phyloP scores from a whole-genome alignment of 2,888 invertebrate genomes.

The Phytoseiulus persimilis region DNA sequence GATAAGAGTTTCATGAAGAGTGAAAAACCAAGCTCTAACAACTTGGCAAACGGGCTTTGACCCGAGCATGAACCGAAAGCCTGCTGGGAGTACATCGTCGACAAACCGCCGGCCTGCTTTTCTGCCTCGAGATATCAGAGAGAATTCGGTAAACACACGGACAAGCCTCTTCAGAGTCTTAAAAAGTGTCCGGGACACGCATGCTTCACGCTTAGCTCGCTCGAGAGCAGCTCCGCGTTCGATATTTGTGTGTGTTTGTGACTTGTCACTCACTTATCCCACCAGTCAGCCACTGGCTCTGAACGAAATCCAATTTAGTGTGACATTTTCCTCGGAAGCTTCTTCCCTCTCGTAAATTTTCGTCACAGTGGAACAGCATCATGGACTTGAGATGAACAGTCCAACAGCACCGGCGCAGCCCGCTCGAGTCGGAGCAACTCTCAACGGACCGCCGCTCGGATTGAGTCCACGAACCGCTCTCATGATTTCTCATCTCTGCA shows the following conservation, averaged over 20 bases:
- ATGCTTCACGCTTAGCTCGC: background rate
- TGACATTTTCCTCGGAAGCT: background rate
- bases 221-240: background rate
- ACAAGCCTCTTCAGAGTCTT: background rate
- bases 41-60: too few relatives aligned
- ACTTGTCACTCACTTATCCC: background rate
- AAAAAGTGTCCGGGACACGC: background rate
- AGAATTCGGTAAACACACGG: background rate
- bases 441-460: background rate
- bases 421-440: background rate
- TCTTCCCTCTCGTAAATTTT: background rate
- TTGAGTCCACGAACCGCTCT: too few relatives aligned
- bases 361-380: background rate
- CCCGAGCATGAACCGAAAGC: too few relatives aligned
- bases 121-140: background rate
- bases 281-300: background rate
- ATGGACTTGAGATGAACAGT: background rate
- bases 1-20: too few relatives aligned
- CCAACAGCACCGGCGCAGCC: background rate
- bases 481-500: background rate
- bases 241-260: background rate
- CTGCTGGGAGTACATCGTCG: too few relatives aligned
- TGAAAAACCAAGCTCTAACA: too few relatives aligned
- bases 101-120: background rate
- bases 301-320: background rate